Evolutionary conservation across 1,140 invertebrate species (phyloP).

Genomic region (Drosophila ironensis): DNA sequence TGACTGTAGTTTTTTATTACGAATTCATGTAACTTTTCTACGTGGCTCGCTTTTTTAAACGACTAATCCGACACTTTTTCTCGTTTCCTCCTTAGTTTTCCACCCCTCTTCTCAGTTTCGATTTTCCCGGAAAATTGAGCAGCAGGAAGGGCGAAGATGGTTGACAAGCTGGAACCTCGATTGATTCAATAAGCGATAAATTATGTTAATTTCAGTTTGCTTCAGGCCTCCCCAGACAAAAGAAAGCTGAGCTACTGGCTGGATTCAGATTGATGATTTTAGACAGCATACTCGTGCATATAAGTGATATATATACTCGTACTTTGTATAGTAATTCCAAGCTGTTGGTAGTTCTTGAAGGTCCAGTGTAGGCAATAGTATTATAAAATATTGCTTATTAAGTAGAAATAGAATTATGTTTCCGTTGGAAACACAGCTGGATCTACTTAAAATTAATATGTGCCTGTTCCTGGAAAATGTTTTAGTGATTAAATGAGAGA

Average conservation of each 20-base stretch:
- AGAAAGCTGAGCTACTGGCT: neutral
- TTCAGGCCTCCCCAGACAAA: neutral
- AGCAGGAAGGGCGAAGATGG: slow-evolving; percentile 1
- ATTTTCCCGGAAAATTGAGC: neutral
- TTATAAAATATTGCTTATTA: no score
- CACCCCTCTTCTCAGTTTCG: neutral
- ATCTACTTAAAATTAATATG: no score
- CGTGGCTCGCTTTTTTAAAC: slow-evolving; percentile 48
- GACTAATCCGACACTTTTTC: slow-evolving; percentile 9
- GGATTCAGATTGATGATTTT: slow-evolving; percentile 22
- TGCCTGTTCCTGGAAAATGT: no score
- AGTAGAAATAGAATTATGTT: no score
- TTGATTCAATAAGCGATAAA: slow-evolving; percentile 47
- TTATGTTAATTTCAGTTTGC: slow-evolving; percentile 37
- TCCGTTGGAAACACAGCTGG: no score
- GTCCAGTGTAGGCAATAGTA: no score
- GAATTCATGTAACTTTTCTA: slow-evolving; percentile 59
- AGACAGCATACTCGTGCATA: no score
- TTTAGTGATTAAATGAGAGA: no score
- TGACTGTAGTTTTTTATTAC: slow-evolving; percentile 67
- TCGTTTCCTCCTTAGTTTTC: neutral
- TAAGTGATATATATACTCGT: neutral
- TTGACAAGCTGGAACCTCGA: slow-evolving; percentile 41
- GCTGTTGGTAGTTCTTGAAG: no score
- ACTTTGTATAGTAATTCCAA: no score